phyloP scores from a whole-genome alignment of 1,140 invertebrate species.

The Aphis craccivora region DNA sequence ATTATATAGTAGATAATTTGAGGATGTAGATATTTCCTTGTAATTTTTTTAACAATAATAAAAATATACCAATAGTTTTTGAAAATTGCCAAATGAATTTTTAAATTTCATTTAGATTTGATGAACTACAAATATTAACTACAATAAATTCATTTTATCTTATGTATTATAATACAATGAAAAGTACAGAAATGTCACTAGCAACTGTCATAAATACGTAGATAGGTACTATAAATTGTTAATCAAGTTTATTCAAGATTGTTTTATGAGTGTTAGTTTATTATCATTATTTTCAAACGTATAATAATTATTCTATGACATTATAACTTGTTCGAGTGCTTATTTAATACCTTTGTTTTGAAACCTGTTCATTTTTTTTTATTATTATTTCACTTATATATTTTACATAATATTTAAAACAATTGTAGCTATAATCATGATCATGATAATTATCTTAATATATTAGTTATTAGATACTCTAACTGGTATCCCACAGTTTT shows the following conservation, averaged over 20 bases:
- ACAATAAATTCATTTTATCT: not conserved
- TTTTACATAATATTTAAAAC: not conserved
- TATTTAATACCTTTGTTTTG: not conserved
- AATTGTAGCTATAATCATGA: not conserved
- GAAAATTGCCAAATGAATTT: not conserved
- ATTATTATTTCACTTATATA: not conserved
- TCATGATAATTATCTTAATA: not conserved
- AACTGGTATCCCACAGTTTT: not conserved
- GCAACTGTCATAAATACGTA: not conserved
- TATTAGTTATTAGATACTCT: not conserved
- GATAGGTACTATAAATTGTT: not conserved
- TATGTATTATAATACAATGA: not conserved
- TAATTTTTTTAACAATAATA: no score
- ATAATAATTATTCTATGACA: not conserved
- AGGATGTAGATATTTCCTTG: no score
- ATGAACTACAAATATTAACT: not conserved
- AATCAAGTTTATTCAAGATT: not conserved
- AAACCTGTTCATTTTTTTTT: not conserved
- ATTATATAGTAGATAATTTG: no score
- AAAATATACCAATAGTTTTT: not conserved
- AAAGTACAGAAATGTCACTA: not conserved
- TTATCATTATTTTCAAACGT: not conserved
- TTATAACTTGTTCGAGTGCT: not conserved
- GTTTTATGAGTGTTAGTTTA: not conserved
- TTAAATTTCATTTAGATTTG: not conserved